Percentiles rank a stretch among this genome's conserved stretches.
These are phyloP conservation scores for Stictonetta naevosa DNA, from an alignment of 2,113 vertebrate genomes.

Conservation along the genomic window DNA sequence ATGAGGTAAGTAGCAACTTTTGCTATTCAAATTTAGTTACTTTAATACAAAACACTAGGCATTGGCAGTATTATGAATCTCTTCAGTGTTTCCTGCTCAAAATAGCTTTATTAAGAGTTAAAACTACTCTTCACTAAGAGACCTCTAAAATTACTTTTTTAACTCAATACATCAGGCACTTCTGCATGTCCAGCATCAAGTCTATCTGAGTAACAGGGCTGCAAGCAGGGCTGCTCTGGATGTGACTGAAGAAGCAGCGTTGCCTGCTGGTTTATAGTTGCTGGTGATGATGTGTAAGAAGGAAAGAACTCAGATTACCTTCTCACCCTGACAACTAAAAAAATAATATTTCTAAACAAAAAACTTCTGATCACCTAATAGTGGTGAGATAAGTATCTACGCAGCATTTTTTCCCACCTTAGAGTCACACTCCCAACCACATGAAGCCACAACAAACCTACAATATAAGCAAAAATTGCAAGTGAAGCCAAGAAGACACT, in stretches of 20 bases:
- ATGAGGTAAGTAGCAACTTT: not conserved
- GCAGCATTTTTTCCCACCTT: not conserved
- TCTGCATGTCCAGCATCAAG: not conserved
- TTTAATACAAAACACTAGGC: not conserved
- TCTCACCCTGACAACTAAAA: not conserved
- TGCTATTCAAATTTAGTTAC: not conserved
- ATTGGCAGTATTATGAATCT: rapidly evolving
- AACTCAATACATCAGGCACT: not conserved
- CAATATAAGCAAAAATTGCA: not conserved
- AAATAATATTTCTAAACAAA: not conserved
- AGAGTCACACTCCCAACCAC: not conserved
- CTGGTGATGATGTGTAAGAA: not conserved
- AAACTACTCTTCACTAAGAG: not conserved
- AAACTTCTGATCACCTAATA: not conserved
- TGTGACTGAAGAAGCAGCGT: not conserved
- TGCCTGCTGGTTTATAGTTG: not conserved
- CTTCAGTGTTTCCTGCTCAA: not conserved
- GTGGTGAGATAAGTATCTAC: not conserved
- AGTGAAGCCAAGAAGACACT: not conserved
- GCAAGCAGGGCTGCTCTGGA: not conserved
- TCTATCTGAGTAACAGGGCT: not conserved
- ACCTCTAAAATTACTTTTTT: not conserved
- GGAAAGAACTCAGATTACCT: not conserved
- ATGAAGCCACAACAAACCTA: not conserved
- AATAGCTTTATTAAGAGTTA: not conserved